Base-by-base conservation (phyloP, 2,888 invertebrate species). In the Trachelus iudaicus region DNA sequence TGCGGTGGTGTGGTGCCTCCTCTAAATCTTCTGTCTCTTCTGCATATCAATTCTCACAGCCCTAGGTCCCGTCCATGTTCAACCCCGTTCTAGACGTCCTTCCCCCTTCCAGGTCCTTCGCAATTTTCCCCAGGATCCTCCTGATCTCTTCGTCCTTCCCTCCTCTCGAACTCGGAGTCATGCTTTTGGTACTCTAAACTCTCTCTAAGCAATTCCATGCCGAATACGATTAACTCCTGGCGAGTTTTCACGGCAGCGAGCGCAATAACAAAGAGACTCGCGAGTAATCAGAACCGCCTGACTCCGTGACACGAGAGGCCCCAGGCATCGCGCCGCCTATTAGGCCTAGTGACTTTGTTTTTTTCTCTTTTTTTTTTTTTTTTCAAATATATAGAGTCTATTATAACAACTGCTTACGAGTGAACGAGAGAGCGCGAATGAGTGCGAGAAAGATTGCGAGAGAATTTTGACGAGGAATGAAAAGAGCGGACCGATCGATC, bases 291-390 rank as follows among this genome's bases (percentile, higher is more conserved):
- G 56, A 56, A 56, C 6, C 23, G 56, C 56, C 23, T 56, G 56
- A 56, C 56, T 56, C 56, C 56, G 56, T 6, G 56, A 3, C 0
- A 23, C 56, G 56, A 23, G 56, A 56, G 56, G 56, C n/a, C 12
- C 34, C 78, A 69, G 80, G 83, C 82, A 83, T 89, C 89, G 90
- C 86, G 87, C 88, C 89, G 88, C 89, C 89, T 85, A 82, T 90
- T 91, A 91, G 91, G 91, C 91, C 91, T 91, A 91, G 90, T 89
- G 82, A 89, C 87, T 84, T 88, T 76, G 35, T 68, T 73, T 76
- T 71, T 71, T 82, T 79, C 86, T 79, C 86, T 82, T 79, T 86
- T 85, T 83, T 87, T 88, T 88, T 83, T 80, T 83, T 85, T 87
- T 87, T 86, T 81, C 80, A 84, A 80, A 88, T 82, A 84, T 85